Evolutionary conservation across 2,888 invertebrate species (phyloP).

Genomic region (Cenopis cana): DNA sequence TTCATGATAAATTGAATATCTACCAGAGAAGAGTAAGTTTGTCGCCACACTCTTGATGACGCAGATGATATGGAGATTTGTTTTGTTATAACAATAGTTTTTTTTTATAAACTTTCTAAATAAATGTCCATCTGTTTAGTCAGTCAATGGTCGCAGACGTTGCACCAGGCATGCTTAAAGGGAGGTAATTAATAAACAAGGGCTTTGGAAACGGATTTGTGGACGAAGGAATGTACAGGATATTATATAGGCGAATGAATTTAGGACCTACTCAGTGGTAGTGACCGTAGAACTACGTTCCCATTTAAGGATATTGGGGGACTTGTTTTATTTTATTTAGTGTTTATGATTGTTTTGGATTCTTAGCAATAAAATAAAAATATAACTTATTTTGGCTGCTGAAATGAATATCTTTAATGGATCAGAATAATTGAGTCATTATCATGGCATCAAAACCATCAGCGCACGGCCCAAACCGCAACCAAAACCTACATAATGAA

Average conservation of each 20-base stretch:
- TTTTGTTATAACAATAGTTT: too few species aligned
- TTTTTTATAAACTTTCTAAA: background rate
- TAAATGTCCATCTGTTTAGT: background rate
- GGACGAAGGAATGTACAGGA: conserved; percentile 5
- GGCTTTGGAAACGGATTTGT: conserved; percentile 5
- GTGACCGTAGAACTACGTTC: background rate
- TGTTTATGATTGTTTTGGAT: too few species aligned
- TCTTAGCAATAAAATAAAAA: too few species aligned
- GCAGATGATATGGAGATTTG: too few species aligned
- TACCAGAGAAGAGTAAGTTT: too few species aligned
- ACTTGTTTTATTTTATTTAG: too few species aligned
- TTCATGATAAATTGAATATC: too few species aligned
- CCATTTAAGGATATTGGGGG: too few species aligned
- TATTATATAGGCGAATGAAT: conserved; percentile 10
- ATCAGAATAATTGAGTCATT: background rate
- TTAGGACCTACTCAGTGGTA: background rate
- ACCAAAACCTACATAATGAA: background rate
- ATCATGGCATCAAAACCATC: background rate
- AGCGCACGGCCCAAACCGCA: background rate
- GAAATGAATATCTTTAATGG: too few species aligned
- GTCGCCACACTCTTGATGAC: too few species aligned
- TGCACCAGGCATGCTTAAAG: conserved; percentile 36
- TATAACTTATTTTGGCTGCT: too few species aligned
- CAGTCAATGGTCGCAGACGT: conserved; percentile 22
- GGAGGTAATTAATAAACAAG: conserved; percentile 38